These are phyloP conservation scores for Sylvilagus bachmani DNA, from an alignment of 2,113 vertebrate species.

Conservation along the genomic window DNA sequence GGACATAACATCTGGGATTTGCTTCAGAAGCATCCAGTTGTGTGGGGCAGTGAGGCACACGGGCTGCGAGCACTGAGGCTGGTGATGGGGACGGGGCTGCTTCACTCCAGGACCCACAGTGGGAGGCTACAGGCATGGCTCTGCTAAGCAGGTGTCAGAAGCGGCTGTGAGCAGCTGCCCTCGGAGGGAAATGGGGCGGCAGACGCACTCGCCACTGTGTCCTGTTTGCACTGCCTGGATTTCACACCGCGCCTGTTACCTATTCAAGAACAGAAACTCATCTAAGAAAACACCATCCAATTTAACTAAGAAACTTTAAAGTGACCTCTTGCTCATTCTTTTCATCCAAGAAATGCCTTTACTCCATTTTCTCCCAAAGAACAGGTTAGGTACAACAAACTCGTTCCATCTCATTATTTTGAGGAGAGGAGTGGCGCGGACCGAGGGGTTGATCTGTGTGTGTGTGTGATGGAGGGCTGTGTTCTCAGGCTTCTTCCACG, in stretches of 20 bases:
- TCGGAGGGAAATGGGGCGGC: not conserved
- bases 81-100: not conserved
- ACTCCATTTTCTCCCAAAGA: slow-evolving; percentile 60
- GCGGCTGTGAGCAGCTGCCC: not conserved
- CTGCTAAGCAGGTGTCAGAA: not conserved
- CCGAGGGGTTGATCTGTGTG: not conserved
- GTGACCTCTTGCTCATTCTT: slow-evolving; percentile 33
- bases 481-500: not conserved
- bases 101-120: not conserved
- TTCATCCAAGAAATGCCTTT: slow-evolving; percentile 58
- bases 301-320: slow-evolving; percentile 65
- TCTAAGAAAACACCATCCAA: not conserved
- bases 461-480: not conserved
- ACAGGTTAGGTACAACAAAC: not conserved
- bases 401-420: not conserved
- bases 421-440: not conserved
- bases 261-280: not conserved
- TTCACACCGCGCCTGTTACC: not conserved
- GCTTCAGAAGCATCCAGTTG: not conserved
- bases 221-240: not conserved
- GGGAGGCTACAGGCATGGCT: not conserved
- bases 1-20: not conserved
- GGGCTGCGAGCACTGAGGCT: fast-evolving
- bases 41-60: not conserved
- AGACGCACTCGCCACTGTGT: not conserved